These are phyloP conservation scores for Gnathonemus longibarbis DNA, from an alignment of 2,113 vertebrate species.

Conservation along the genomic window DNA sequence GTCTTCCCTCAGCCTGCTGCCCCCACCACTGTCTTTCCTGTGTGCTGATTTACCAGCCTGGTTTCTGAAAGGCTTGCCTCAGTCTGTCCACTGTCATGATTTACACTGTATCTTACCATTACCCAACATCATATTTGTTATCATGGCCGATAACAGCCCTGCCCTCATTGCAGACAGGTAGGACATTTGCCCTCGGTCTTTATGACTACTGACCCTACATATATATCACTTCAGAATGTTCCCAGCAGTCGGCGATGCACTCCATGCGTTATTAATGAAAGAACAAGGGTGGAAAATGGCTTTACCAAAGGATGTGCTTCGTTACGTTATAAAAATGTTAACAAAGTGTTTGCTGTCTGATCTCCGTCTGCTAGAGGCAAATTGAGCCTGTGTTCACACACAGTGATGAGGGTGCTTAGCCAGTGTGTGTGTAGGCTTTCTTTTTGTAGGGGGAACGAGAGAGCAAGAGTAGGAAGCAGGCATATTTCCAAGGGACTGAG, in stretches of 20 bases:
- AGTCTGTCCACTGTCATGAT: not conserved
- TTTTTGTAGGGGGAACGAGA: not conserved
- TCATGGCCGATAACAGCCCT: not conserved
- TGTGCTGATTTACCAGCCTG: not conserved
- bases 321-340: not conserved
- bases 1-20: not conserved
- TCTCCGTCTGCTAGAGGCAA: not conserved
- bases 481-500: slow-evolving; percentile 28
- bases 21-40: slow-evolving; percentile 5
- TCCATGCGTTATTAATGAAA: not conserved
- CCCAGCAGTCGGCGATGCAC: not conserved
- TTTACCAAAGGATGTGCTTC: not conserved
- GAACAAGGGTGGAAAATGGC: not conserved
- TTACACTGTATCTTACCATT: not conserved
- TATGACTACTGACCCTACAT: not conserved
- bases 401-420: not conserved
- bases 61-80: not conserved
- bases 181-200: not conserved
- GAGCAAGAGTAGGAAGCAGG: not conserved
- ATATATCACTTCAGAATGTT: not conserved
- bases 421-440: not conserved
- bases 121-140: not conserved
- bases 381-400: not conserved
- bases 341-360: not conserved
- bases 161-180: not conserved